phyloP scores from a whole-genome alignment of 2,888 invertebrate species.

The Sphaeridia pumilis region DNA sequence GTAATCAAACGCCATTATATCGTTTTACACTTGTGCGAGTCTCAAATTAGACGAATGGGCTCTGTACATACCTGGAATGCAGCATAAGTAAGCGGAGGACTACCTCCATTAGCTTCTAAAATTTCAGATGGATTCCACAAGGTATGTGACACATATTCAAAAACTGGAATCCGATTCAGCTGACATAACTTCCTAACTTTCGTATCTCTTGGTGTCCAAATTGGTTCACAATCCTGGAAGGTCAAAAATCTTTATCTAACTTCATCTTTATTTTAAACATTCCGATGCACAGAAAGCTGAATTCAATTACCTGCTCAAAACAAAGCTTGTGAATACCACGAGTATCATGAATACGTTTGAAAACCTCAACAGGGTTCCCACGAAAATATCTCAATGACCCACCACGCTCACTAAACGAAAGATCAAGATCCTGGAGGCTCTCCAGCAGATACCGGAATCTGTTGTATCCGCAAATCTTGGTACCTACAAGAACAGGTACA shows the following conservation, averaged over 20 bases:
- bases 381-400: slow-evolving; percentile 50
- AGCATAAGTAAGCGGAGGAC: slow-evolving; percentile 58
- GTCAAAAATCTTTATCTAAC: no score
- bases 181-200: slow-evolving; percentile 47
- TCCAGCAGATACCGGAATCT: slow-evolving; percentile 58
- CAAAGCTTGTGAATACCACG: slow-evolving; percentile 43
- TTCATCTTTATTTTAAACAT: no score
- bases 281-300: not conserved
- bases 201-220: slow-evolving; percentile 54
- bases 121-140: slow-evolving; percentile 57
- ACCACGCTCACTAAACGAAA: slow-evolving; percentile 46
- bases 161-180: slow-evolving; percentile 46
- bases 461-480: slow-evolving; percentile 53
- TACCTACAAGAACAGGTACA: slow-evolving; percentile 42
- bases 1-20: slow-evolving; percentile 26
- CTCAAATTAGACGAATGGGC: not conserved
- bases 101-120: slow-evolving; percentile 55
- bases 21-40: not conserved
- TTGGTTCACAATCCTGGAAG: slow-evolving; percentile 59
- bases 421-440: slow-evolving; percentile 52
- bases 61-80: slow-evolving; percentile 50
- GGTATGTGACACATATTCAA: slow-evolving; percentile 57
- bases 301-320: slow-evolving; percentile 42
- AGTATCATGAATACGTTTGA: slow-evolving; percentile 49
- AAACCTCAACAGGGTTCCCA: slow-evolving; percentile 50